Evolutionary conservation across 2,113 vertebrate species (phyloP).

Genomic region (Eira barbara): DNA sequence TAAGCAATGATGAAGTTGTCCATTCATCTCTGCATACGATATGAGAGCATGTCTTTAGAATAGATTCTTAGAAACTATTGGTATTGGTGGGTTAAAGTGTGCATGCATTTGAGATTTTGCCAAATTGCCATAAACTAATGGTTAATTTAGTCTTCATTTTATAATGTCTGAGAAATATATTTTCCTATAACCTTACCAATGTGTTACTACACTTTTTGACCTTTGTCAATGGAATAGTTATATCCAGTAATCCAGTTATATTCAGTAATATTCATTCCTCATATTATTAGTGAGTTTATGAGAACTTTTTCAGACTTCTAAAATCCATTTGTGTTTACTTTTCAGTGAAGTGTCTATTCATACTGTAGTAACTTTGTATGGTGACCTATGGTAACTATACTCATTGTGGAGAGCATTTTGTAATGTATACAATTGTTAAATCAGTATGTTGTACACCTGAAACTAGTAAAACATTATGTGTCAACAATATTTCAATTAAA

Average conservation of each 20-base stretch:
- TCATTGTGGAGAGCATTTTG: background rate
- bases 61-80: background rate
- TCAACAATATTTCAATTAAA: background rate
- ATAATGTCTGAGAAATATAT: background rate
- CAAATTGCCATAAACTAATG: background rate
- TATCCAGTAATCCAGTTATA: background rate
- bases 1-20: background rate
- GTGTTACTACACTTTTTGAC: background rate
- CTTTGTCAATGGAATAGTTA: background rate
- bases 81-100: background rate
- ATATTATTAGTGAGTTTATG: background rate
- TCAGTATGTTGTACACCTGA: background rate
- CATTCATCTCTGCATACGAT: background rate
- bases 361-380: background rate
- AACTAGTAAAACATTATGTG: background rate
- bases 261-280: background rate
- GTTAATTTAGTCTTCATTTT: background rate
- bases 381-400: background rate
- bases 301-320: background rate
- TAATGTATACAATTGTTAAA: background rate
- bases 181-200: background rate
- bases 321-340: background rate
- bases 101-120: background rate
- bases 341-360: background rate
- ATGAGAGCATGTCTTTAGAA: background rate